Evolutionary conservation across 2,113 vertebrate species (phyloP).

Genomic region (Siphamia tubifer): DNA sequence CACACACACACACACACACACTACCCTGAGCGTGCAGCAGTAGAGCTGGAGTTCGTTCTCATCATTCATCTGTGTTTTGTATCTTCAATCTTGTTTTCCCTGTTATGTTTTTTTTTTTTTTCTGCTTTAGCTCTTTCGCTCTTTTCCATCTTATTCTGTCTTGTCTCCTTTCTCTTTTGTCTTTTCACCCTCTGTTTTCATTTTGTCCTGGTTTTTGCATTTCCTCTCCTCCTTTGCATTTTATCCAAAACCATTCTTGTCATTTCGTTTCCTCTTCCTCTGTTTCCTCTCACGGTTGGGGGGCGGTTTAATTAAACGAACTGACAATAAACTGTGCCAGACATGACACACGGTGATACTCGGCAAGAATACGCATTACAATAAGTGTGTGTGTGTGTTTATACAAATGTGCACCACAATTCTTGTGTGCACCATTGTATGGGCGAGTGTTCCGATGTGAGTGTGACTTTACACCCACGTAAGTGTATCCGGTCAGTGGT

Average conservation of each 20-base stretch:
- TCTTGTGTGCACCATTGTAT: too few relatives aligned
- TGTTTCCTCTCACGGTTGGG: constrained; percentile 16
- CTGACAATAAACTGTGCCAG: neutral
- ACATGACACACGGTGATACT: neutral
- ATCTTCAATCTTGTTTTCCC: neutral
- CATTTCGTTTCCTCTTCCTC: neutral
- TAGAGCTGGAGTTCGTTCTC: constrained; percentile 30
- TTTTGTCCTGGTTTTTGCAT: neutral
- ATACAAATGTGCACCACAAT: neutral
- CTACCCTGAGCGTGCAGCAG: constrained; percentile 14
- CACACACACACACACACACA: neutral
- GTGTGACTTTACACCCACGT: neutral
- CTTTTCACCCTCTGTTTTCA: neutral
- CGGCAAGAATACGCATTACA: neutral
- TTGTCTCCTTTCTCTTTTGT: neutral
- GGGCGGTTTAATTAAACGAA: constrained; percentile 19
- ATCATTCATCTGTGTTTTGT: constrained; percentile 34
- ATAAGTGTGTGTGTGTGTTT: neutral
- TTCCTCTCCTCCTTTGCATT: constrained; percentile 1
- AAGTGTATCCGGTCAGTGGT: neutral
- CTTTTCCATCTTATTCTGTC: neutral
- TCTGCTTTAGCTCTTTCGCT: neutral
- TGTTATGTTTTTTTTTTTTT: neutral
- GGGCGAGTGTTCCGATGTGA: neutral
- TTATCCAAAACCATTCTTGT: neutral